Evolutionary conservation across 2,888 invertebrate species (phyloP).

Genomic region (Acanthosepion lycidas): DNA sequence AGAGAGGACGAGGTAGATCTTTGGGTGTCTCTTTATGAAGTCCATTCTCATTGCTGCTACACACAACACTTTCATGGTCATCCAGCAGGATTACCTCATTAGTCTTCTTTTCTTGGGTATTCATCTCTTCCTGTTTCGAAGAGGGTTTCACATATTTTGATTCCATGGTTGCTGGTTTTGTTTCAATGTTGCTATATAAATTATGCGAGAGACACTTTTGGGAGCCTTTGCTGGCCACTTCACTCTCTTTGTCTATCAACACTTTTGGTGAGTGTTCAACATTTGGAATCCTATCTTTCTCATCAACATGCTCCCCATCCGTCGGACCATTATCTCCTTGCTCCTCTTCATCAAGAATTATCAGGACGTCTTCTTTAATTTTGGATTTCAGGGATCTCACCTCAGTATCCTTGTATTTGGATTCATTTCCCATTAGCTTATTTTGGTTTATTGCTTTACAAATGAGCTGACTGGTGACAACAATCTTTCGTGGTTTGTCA

Average conservation of each 20-base stretch:
- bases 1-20: neutral
- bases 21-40: neutral
- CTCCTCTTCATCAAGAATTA: neutral
- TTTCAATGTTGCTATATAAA: too few relatives aligned
- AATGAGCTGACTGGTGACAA: neutral
- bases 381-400: neutral
- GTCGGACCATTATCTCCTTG: neutral
- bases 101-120: neutral
- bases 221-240: too few relatives aligned
- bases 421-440: neutral
- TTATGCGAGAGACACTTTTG: too few relatives aligned
- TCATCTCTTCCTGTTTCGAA: neutral
- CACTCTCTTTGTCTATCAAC: too few relatives aligned
- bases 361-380: neutral
- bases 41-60: neutral
- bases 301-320: too few relatives aligned
- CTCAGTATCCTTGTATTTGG: neutral
- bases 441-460: neutral
- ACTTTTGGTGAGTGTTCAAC: too few relatives aligned
- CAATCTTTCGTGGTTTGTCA: neutral
- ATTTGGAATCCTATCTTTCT: neutral
- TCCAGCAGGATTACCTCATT: neutral
- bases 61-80: neutral
- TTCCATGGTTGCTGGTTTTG: neutral
- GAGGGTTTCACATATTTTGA: neutral